Evolutionary conservation across 2,888 invertebrate species (phyloP), one percentile per base, ranked within the genome.

Genomic region (Platycnemis pennipes): DNA sequence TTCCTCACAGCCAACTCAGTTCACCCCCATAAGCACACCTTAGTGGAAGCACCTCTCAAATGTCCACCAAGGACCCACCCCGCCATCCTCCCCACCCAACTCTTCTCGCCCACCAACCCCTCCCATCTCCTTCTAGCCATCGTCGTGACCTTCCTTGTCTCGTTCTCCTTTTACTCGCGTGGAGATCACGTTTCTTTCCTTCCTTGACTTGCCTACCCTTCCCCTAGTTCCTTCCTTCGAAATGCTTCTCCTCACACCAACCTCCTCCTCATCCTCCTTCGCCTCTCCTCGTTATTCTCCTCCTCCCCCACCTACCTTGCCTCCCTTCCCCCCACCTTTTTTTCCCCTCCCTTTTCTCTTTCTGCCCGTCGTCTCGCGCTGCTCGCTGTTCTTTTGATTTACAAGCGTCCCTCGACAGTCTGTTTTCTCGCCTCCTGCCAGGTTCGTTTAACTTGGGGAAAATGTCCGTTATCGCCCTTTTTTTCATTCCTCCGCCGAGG

Each of bases 301-400:
- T 26, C 69, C 11, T 11, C 2, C 37, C 11, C 69, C 31, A 8
- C 22, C 63, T 63, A 8, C 4, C 26, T 26, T 26, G 22, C 19
- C 26, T 13, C 13, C 31, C 37, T 13, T 77, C 13, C 37, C 11
- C 37, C 16, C 37, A 31, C 77, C 37, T 22, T 63, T 63, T 63
- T 26, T 63, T 26, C 22, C 77, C 13, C 77, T 37, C 13, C 77
- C 37, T 77, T 37, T 37, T 37, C 37, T 13, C 63, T 26, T 22
- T 8, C 63, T 11, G 1, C 37, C 77, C 77, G 63, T 77, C 77
- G 77, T 77, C 77, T 77, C 77, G 77, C 77, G 77, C 77, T 77
- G 77, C 77, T 77, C 37, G 77, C 77, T 77, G 77, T 77, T 77
- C 77, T 77, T 77, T 77, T 77, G 77, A 77, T 77, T 77, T 77